Evolutionary conservation across 2,113 vertebrate genomes (phyloP).

Genomic region (Spheniscus mendiculus): DNA sequence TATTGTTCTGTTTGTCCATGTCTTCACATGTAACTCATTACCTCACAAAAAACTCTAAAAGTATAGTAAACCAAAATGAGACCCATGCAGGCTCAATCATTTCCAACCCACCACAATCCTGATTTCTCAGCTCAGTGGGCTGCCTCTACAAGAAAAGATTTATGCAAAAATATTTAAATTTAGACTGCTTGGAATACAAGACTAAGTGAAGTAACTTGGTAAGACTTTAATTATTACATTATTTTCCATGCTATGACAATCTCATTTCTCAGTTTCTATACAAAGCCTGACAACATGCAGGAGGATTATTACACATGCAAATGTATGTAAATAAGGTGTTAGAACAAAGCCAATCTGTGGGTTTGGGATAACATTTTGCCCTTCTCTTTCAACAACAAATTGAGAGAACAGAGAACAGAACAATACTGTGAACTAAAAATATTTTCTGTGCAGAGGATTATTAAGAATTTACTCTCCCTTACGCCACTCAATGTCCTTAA

Average conservation of each 20-base stretch:
- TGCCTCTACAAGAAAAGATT: not conserved
- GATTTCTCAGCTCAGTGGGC: not conserved
- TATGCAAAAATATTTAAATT: conserved; percentile 7
- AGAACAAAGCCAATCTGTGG: not conserved
- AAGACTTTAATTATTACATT: conserved; percentile 26
- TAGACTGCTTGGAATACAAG: not conserved
- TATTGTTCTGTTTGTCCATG: not conserved
- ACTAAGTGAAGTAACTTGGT: not conserved
- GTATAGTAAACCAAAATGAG: not conserved
- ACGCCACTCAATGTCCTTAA: not conserved
- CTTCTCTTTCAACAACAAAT: not conserved
- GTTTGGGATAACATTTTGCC: conserved; percentile 15
- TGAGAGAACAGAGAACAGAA: not conserved
- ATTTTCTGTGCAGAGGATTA: not conserved
- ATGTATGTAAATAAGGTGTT: not conserved
- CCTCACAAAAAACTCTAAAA: not conserved
- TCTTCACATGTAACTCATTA: not conserved
- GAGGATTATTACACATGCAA: not conserved
- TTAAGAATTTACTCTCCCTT: not conserved
- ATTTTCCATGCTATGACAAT: not conserved
- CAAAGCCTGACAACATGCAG: not conserved
- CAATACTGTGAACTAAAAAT: not conserved
- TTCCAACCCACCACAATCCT: not conserved
- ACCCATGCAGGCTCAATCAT: not conserved
- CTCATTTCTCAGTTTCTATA: conserved; percentile 3